phyloP scores from a whole-genome alignment of 2,113 vertebrate species.

The Percopsis transmontana region DNA sequence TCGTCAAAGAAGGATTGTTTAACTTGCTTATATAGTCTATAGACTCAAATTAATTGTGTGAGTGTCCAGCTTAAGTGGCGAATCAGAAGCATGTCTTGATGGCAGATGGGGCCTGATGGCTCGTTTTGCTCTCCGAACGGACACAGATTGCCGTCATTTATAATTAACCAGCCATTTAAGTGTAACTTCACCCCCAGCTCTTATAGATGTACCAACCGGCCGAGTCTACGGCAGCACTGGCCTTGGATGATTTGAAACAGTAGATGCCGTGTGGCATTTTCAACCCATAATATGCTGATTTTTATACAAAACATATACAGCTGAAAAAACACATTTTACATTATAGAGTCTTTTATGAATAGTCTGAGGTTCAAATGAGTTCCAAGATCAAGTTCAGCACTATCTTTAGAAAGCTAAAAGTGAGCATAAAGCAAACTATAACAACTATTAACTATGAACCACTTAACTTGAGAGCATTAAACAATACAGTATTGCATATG shows the following conservation, averaged over 20 bases:
- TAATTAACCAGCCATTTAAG: constrained; percentile 82
- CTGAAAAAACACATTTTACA: too few species aligned
- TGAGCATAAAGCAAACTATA: background rate
- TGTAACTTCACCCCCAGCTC: constrained; percentile 56
- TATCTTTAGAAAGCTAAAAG: background rate
- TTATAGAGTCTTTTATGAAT: too few species aligned
- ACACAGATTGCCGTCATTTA: constrained; percentile 84
- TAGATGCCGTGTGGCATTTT: too few species aligned
- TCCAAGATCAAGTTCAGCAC: constrained; percentile 1
- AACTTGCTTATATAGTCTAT: constrained; percentile 68
- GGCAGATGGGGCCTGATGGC: constrained; percentile 80
- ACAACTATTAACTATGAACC: background rate
- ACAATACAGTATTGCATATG: too few species aligned
- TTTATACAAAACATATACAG: too few species aligned
- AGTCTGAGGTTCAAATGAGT: too few species aligned
- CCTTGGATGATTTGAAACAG: too few species aligned
- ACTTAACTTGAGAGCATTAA: background rate
- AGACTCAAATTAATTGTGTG: constrained; percentile 68
- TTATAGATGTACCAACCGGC: constrained; percentile 49
- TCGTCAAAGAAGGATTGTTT: constrained; percentile 66
- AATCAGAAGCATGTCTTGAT: constrained; percentile 68
- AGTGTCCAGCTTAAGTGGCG: constrained; percentile 71
- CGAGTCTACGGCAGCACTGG: constrained; percentile 25
- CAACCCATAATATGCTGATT: too few species aligned
- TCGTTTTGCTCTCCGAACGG: constrained; percentile 79